Conservation (phyloP, 1,140 invertebrate species). For the Oncopodura yosiiana region DNA sequence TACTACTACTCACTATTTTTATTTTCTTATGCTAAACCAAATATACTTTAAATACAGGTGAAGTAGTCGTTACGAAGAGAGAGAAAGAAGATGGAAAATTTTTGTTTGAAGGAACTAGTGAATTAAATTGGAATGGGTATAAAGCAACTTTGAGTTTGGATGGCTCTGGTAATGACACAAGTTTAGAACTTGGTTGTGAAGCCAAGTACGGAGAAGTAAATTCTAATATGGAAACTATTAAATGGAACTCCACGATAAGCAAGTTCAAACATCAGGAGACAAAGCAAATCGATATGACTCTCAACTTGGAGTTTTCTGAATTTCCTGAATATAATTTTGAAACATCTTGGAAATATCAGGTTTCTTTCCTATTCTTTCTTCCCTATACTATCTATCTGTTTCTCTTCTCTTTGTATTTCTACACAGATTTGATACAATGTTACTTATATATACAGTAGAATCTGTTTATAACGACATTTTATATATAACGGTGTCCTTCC, state of each 20-base stretch:
- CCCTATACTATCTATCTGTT: too few relatives aligned
- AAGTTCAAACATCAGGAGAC: background rate
- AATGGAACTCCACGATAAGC: slow-evolving; percentile 19
- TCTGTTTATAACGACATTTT: too few relatives aligned
- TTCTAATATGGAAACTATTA: slow-evolving; percentile 15
- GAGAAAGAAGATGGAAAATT: background rate
- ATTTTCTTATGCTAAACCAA: slow-evolving; percentile 6
- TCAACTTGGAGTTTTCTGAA: slow-evolving; percentile 23
- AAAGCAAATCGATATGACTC: slow-evolving; percentile 23
- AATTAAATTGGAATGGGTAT: background rate
- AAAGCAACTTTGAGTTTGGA: slow-evolving; percentile 1
- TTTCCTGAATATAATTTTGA: slow-evolving; percentile 30
- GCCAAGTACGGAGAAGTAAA: slow-evolving; percentile 4
- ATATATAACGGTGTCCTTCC: too few relatives aligned
- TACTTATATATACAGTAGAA: too few relatives aligned
- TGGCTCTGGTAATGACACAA: slow-evolving; percentile 13
- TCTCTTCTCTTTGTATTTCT: too few relatives aligned
- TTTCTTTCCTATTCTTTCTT: slow-evolving; percentile 8
- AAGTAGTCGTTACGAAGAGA: background rate
- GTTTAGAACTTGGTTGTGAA: slow-evolving; percentile 2
- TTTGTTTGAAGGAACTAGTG: slow-evolving; percentile 12
- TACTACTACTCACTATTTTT: background rate
- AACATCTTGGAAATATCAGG: slow-evolving; percentile 32
- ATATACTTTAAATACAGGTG: background rate
- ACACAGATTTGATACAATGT: too few relatives aligned